Base-by-base conservation (phyloP, 2,888 invertebrate genomes). In the Papilio gigon region DNA sequence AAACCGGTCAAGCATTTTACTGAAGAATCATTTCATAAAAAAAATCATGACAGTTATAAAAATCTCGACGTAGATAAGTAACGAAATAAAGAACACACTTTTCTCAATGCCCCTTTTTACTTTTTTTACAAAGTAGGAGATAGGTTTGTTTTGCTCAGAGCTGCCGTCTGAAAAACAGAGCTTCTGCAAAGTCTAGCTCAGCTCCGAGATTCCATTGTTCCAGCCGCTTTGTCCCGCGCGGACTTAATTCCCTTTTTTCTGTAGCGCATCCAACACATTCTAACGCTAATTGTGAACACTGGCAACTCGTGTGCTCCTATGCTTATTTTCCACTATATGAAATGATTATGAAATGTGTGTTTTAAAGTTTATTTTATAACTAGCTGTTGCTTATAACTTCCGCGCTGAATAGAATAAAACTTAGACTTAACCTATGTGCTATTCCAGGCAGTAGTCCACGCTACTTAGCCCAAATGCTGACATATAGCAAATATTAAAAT, bases 121-220 rank as follows among this genome's bases (percentile, higher is more conserved):
- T n/a, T n/a, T 35, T 22, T 61, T 42, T 42, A 61, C 61, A 61
- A 61, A 62, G 61, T 62, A 62, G 42, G 27, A 62, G 61, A 44
- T 44, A 44, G 27, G 61, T 44, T 62, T 62, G 61, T 62, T 62
- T 27, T 42, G 6, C 27, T 42, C 30, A 30, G 44, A 62, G 61
- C 25, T 30, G 44, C 53, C 27, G 27, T 56, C 53, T 56, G 17
- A 30, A 53, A 53, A 53, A 56, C 53, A 30, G 53, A 56, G 53
- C 53, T 56, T 30, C 17, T 14, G 50, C 27, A 53, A 53, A 53
- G 53, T 30, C 30, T 56, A 56, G 53, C 53, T 27, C n/a, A 30
- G 44, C 42, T 25, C 61, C n/a, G 42, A n/a, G 27, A 14, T 30
- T 20, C 42, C 42, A 42, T 62, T 62, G 61, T 62, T 44, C 27